A percentile compares a stretch with the other conserved stretches of the same genome.
Evolutionary conservation across 2,113 vertebrate species (phyloP).

Genomic region (Phylloscopus whistleri): DNA sequence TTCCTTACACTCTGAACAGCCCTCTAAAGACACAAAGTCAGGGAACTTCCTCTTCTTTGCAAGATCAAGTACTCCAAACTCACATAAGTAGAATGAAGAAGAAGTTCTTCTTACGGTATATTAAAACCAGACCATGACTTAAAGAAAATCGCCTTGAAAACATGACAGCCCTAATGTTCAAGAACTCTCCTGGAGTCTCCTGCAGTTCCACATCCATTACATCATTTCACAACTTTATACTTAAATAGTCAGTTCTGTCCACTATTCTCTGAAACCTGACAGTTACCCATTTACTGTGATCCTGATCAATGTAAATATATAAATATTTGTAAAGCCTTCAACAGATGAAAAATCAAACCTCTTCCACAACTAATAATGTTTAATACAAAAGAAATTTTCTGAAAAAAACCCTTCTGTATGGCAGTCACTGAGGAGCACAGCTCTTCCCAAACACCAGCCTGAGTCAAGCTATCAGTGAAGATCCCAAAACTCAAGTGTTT

Average conservation of each 20-base stretch:
- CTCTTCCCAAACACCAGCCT: background rate
- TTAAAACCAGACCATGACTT: background rate
- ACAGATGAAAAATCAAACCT: background rate
- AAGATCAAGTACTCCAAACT: background rate
- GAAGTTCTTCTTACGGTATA: background rate
- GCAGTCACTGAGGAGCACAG: background rate
- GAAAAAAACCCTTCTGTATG: background rate
- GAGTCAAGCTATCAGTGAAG: background rate
- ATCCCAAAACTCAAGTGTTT: background rate
- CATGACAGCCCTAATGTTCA: background rate
- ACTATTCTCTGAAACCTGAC: background rate
- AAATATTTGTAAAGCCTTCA: background rate
- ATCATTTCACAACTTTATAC: background rate
- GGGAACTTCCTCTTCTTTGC: background rate
- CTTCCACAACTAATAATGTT: background rate
- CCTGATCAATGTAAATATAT: background rate
- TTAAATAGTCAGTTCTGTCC: background rate
- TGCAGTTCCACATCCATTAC: background rate
- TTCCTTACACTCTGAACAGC: background rate
- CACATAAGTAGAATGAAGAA: background rate
- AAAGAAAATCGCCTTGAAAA: background rate
- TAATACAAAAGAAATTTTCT: background rate
- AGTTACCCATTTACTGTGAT: background rate
- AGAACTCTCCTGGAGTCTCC: background rate
- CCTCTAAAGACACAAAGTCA: background rate